Evolutionary conservation across 2,797 vertebrate genomes (phyloP), one percentile per base, ranked within the genome.

Genomic region (Echiichthys vipera): DNA sequence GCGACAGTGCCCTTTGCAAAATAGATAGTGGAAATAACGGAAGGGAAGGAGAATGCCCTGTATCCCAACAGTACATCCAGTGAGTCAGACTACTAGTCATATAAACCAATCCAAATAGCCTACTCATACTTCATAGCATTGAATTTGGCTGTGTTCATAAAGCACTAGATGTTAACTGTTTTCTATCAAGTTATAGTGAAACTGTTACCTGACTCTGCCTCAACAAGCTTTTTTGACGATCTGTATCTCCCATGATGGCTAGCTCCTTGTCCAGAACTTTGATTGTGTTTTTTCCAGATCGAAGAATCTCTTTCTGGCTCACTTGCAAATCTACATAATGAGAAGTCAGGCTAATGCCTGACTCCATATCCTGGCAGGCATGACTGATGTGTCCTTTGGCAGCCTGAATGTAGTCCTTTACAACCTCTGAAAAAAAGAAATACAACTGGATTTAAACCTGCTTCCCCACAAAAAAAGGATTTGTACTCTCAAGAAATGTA

Each of bases 251-350:
- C 27, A 90, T 94, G 29, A 88, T 89, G 32, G 93, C 71, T 2
- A 95, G 80, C n/a, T 96, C 95, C 61, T 95, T 96, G 75, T 97
- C 96, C 58, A 93, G 77, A 75, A 89, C 88, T 87, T 95, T 97
- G 83, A 80, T 87, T 0, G 82, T 68, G 5, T 84, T 94, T 75
- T 95, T 96, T n/a, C 92, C 94, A 0, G 84, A 74, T 39, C 75
- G 91, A 40, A 94, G 91, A 34, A 88, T 72, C 82, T 93, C 94
- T 43, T 92, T 93, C 73, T 87, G 90, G 58, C 94, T 84, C 66
- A 98, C 78, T 3, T 84, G 87, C 13, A 90, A 70, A 3, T 96
- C 94, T 17, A 96, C 89, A 17, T 95, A 96, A 47, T 96, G 91
- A 47, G 89, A 91, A 0, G 90, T 93, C 11, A 93, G 84, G 42